These are phyloP conservation scores for Penaeus monodon DNA, from an alignment of 2,888 invertebrate genomes.

Conservation along the genomic window DNA sequence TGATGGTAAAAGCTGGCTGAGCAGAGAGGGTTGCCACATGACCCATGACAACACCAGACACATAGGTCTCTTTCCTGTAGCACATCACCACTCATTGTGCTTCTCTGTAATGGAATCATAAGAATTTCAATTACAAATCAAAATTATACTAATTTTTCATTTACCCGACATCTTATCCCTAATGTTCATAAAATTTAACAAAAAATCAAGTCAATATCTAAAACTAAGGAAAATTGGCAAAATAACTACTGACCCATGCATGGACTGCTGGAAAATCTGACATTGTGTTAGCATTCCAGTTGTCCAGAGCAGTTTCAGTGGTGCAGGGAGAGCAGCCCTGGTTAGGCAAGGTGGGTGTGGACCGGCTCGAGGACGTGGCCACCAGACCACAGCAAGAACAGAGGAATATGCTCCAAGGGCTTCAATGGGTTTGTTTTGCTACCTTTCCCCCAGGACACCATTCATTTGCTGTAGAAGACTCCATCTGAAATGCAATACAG, in stretches of 20 bases:
- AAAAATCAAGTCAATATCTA: not conserved
- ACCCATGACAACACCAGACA: conserved; percentile 79
- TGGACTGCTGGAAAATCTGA: conserved; percentile 73
- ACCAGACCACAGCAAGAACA: conserved; percentile 71
- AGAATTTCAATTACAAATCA: not conserved
- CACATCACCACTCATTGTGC: conserved; percentile 80
- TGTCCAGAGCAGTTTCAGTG: conserved; percentile 75
- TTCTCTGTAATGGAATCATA: conserved; percentile 72
- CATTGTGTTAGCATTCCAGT: conserved; percentile 75
- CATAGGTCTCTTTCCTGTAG: conserved; percentile 86
- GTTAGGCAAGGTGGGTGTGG: conserved; percentile 70
- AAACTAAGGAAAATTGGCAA: not conserved
- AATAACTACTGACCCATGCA: conserved; percentile 72
- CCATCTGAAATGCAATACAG: conserved; percentile 70
- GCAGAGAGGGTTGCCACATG: conserved; percentile 78
- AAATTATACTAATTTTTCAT: not conserved
- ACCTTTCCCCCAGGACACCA: conserved; percentile 69
- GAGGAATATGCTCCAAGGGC: conserved; percentile 71
- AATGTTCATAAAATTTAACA: not conserved
- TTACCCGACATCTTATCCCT: not conserved
- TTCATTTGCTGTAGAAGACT: conserved; percentile 72
- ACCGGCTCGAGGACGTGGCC: conserved; percentile 55
- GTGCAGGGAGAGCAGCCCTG: conserved; percentile 74
- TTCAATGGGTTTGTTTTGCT: conserved; percentile 71
- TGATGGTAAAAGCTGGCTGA: conserved; percentile 75